Percentiles rank a stretch among this genome's conserved stretches.
phyloP scores from a whole-genome alignment of 2,113 vertebrate genomes.

The Physeter macrocephalus region DNA sequence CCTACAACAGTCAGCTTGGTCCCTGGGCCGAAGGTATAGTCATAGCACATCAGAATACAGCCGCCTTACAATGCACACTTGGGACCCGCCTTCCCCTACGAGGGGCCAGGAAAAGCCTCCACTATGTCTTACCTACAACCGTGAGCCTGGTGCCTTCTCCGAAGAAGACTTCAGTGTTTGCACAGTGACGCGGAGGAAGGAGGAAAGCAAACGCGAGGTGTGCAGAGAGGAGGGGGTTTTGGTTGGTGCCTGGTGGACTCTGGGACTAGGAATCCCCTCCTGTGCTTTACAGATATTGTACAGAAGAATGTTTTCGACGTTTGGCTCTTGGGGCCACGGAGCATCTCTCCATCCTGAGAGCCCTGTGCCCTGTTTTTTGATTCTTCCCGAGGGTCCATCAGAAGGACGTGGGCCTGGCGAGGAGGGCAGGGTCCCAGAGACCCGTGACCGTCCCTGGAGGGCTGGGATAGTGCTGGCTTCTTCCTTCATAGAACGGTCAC shows the following conservation, averaged over 20 bases:
- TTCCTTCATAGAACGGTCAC: not conserved
- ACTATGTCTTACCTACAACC: constrained; percentile 80
- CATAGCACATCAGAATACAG: constrained; percentile 38
- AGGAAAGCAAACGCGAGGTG: not conserved
- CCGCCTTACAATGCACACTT: not conserved
- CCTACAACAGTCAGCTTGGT: constrained; percentile 62
- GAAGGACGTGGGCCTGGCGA: not conserved
- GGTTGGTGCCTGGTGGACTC: not conserved
- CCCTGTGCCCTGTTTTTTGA: accelerated
- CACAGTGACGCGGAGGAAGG: constrained; percentile 53
- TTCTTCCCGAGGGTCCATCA: not conserved
- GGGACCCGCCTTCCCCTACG: not conserved
- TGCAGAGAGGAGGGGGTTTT: not conserved
- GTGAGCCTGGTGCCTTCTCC: constrained; percentile 85
- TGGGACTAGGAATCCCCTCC: not conserved
- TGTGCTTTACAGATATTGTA: no score
- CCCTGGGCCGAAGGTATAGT: constrained; percentile 68
- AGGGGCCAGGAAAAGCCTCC: not conserved
- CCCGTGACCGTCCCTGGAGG: no score
- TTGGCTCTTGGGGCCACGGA: not conserved
- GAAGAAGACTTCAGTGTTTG: constrained; percentile 48
- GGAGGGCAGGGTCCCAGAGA: not conserved
- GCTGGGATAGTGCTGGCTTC: not conserved
- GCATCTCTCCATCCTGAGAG: not conserved
- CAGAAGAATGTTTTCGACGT: accelerated